phyloP scores from a whole-genome alignment of 53 echinoderm and acorn worm species.

The Arbacia lixula region DNA sequence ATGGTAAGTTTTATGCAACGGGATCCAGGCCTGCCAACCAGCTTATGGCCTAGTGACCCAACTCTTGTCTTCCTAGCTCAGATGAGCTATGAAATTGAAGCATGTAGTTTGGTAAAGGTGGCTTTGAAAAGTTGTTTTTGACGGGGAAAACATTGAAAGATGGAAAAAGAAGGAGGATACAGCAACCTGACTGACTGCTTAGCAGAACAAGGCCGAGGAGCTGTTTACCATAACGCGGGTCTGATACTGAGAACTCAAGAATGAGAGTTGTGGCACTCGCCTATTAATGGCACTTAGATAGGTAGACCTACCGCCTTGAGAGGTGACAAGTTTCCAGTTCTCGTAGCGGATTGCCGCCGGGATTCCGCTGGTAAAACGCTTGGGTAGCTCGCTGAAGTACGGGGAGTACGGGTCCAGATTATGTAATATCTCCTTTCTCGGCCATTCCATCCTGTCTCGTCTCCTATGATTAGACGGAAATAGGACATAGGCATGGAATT shows the following conservation, averaged over 20 bases:
- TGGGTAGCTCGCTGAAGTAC: not conserved
- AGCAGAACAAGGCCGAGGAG: not conserved
- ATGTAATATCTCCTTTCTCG: slow-evolving; percentile 57
- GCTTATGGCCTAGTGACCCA: too few species aligned
- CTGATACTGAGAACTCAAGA: too few species aligned
- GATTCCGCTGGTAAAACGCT: slow-evolving; percentile 42
- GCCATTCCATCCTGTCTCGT: not conserved
- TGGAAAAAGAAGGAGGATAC: not conserved
- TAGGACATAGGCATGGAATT: too few species aligned
- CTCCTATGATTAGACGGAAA: too few species aligned
- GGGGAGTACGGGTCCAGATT: slow-evolving; percentile 37
- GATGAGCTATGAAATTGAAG: too few species aligned
- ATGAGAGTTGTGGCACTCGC: too few species aligned
- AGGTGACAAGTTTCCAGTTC: slow-evolving; percentile 84
- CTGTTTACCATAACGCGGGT: too few species aligned
- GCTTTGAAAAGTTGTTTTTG: not conserved
- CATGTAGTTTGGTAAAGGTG: too few species aligned
- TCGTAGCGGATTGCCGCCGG: slow-evolving; percentile 76
- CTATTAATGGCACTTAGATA: too few species aligned
- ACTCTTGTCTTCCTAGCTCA: too few species aligned
- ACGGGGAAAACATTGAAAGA: not conserved
- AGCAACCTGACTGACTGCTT: not conserved
- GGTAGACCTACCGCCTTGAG: slow-evolving; percentile 51
- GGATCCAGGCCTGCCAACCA: too few species aligned
- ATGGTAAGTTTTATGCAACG: too few species aligned